Percentiles rank a stretch among this genome's conserved stretches.
phyloP scores from a whole-genome alignment of 1,140 invertebrate species.

The Drosophila sucinea region DNA sequence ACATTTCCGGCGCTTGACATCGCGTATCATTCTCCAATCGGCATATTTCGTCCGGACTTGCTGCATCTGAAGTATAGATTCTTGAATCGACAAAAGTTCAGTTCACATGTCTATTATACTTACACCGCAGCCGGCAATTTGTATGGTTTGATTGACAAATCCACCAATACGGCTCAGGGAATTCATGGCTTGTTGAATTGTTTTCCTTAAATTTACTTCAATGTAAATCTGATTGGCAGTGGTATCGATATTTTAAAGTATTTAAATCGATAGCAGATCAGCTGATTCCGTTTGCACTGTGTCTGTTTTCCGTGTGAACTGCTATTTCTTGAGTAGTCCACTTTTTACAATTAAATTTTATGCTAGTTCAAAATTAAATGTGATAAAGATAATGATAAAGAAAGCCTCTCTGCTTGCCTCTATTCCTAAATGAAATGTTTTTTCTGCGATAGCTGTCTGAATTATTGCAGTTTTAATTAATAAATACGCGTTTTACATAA shows the following conservation, averaged over 20 bases:
- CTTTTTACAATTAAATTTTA: constrained; percentile 6
- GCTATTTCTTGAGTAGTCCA: constrained; percentile 3
- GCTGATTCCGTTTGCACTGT: not conserved
- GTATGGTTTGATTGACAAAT: constrained; percentile 67
- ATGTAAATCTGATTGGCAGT: not conserved
- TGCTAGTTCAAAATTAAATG: constrained; percentile 6
- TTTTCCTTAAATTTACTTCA: not conserved
- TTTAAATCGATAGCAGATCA: not conserved
- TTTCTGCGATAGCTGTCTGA: not conserved
- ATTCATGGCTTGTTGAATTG: constrained; percentile 55
- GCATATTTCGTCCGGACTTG: constrained; percentile 89
- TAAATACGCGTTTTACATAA: constrained; percentile 61
- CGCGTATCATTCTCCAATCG: constrained; percentile 91
- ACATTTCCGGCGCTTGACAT: constrained; percentile 90
- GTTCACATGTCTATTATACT: constrained; percentile 26
- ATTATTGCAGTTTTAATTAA: constrained; percentile 56
- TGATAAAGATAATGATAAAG: not conserved
- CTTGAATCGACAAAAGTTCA: not conserved
- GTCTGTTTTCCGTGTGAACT: not conserved
- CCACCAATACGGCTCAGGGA: constrained; percentile 57
- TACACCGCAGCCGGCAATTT: constrained; percentile 76
- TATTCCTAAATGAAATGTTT: not conserved
- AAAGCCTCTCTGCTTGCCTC: constrained; percentile 1
- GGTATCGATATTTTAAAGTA: constrained; percentile 18
- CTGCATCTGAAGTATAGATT: constrained; percentile 84